A percentile compares a stretch with the other conserved stretches of the same genome.
Evolutionary conservation across 2,888 invertebrate species (phyloP).

Genomic region (Lasioglossum figueresi): DNA sequence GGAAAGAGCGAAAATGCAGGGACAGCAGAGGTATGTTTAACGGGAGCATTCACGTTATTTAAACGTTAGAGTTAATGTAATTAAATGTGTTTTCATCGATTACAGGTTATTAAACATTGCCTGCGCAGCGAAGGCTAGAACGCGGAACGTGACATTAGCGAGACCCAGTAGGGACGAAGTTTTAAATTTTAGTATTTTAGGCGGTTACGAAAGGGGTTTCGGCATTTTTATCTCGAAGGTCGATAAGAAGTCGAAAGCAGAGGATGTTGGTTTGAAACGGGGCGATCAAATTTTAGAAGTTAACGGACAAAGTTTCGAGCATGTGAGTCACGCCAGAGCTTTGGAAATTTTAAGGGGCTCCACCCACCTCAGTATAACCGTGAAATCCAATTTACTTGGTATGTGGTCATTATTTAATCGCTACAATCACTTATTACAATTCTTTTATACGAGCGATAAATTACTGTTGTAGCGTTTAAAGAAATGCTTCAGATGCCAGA

Average conservation of each 20-base stretch:
- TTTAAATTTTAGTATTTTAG: slow-evolving; percentile 96
- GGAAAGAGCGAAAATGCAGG: slow-evolving; percentile 94
- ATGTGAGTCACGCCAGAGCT: slow-evolving; percentile 95
- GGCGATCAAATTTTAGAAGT: slow-evolving; percentile 99
- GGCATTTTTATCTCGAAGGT: slow-evolving; percentile 98
- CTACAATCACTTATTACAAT: slow-evolving; percentile 26
- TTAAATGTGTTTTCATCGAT: slow-evolving; percentile 72
- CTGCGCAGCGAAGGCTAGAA: slow-evolving; percentile 97
- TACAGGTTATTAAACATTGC: slow-evolving; percentile 94
- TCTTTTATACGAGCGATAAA: slow-evolving; percentile 46
- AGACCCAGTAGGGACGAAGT: slow-evolving; percentile 96
- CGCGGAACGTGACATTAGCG: slow-evolving; percentile 95
- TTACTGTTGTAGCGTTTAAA: slow-evolving; percentile 85
- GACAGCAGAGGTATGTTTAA: slow-evolving; percentile 86
- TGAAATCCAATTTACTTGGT: slow-evolving; percentile 97
- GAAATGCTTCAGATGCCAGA: slow-evolving; percentile 91
- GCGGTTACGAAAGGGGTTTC: slow-evolving; percentile 96
- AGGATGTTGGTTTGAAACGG: slow-evolving; percentile 97
- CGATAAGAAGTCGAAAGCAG: slow-evolving; percentile 96
- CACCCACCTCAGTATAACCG: slow-evolving; percentile 97
- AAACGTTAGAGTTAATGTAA: not conserved
- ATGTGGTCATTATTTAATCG: slow-evolving; percentile 51
- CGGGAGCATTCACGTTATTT: not conserved
- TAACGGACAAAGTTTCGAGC: slow-evolving; percentile 98
- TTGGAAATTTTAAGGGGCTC: slow-evolving; percentile 96